Evolutionary conservation across 2,888 invertebrate genomes (phyloP).

Genomic region (Chirona hameri): DNA sequence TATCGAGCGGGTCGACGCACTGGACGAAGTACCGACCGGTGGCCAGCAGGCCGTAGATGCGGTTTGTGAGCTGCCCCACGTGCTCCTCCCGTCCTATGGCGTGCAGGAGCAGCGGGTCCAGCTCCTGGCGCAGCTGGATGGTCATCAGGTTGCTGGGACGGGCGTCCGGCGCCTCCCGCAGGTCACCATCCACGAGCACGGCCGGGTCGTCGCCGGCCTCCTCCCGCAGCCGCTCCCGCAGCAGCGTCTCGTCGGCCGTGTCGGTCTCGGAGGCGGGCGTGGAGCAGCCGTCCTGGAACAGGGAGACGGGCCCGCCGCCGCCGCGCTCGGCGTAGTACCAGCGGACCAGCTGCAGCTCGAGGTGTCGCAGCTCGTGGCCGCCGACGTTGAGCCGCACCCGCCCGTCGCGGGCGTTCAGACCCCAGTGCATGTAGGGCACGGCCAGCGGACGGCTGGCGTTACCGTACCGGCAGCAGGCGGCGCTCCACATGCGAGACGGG

Average conservation of each 20-base stretch:
- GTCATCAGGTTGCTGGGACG: neutral
- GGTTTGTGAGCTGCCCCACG: neutral
- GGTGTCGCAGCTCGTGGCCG: constrained; percentile 5
- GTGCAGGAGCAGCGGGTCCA: constrained; percentile 8
- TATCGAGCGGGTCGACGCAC: constrained; percentile 12
- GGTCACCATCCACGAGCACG: neutral
- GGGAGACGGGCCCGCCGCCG: neutral
- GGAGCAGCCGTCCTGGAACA: neutral
- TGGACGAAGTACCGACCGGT: neutral
- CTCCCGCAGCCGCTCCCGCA: neutral
- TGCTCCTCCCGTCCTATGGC: neutral
- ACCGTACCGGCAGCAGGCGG: constrained; percentile 1
- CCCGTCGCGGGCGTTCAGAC: constrained; percentile 10
- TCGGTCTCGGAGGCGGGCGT: neutral
- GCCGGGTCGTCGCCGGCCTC: neutral
- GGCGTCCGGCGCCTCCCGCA: neutral
- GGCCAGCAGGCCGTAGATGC: constrained; percentile 12
- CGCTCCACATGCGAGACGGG: constrained; percentile 1
- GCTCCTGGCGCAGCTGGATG: neutral
- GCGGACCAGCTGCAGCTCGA: neutral
- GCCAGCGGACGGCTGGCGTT: neutral
- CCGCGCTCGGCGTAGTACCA: constrained; percentile 8
- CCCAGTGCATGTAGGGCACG: constrained; percentile 1
- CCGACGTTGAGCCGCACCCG: neutral
- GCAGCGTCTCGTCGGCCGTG: neutral